These are phyloP conservation scores for Ptilonorhynchus violaceus DNA, from an alignment of 2,113 vertebrate species.

Conservation along the genomic window DNA sequence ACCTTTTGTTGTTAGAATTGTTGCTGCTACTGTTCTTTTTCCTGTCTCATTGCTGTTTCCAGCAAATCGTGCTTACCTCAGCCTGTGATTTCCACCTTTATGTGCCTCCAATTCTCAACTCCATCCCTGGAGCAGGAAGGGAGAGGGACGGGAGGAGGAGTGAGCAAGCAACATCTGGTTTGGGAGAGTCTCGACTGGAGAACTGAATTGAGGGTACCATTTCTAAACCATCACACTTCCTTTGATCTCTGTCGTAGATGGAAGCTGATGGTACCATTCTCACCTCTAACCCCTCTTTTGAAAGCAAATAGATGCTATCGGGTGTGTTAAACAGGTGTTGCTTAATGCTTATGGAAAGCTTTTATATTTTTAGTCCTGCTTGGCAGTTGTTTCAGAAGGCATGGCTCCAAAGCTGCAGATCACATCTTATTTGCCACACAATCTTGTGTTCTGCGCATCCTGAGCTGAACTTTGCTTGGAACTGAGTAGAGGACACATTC, in stretches of 20 bases:
- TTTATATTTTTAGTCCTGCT: background rate
- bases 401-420: background rate
- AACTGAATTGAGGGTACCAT: background rate
- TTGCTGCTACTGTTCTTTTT: background rate
- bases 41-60: background rate
- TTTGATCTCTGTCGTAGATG: background rate
- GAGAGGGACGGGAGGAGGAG: background rate
- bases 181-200: fast-evolving
- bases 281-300: background rate
- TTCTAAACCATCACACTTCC: background rate
- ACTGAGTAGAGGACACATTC: background rate
- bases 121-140: background rate
- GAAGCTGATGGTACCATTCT: background rate
- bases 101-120: background rate
- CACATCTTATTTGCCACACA: background rate
- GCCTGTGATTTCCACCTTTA: background rate
- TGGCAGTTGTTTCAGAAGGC: background rate
- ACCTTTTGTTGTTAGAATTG: background rate
- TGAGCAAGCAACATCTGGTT: background rate
- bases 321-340: background rate
- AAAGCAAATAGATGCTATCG: background rate
- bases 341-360: background rate
- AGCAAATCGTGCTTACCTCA: background rate
- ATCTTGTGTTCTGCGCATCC: background rate
- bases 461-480: background rate